phyloP scores from a whole-genome alignment of 2,113 vertebrate species.

The Peromyscus californicus region DNA sequence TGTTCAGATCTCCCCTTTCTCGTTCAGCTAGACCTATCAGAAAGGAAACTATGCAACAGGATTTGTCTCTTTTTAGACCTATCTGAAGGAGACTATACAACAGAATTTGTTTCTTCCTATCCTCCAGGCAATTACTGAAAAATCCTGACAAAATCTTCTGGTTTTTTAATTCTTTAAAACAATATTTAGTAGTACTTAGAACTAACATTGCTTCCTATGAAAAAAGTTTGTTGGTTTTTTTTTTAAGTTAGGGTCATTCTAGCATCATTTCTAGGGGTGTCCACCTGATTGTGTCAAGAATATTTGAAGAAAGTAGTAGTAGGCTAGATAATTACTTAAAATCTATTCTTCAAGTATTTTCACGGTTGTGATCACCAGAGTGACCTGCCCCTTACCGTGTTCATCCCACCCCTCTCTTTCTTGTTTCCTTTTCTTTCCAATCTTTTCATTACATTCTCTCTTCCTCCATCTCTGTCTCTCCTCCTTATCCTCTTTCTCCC shows the following conservation, averaged over 20 bases:
- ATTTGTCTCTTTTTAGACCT: too few species aligned
- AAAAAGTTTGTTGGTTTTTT: not conserved
- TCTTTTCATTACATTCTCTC: not conserved
- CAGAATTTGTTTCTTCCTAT: too few species aligned
- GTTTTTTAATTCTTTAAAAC: not conserved
- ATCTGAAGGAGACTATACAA: not conserved
- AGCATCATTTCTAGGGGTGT: not conserved
- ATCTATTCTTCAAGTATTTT: not conserved
- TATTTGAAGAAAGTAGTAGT: not conserved
- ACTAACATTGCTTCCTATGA: not conserved
- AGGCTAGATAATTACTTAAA: not conserved
- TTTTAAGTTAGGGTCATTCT: not conserved
- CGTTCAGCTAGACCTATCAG: accelerated
- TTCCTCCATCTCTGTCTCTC: not conserved
- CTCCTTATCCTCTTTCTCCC: not conserved
- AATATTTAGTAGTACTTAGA: not conserved
- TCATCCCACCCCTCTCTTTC: not conserved
- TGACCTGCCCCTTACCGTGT: not conserved
- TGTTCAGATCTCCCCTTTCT: not conserved
- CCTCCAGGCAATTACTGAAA: not conserved
- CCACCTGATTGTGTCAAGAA: not conserved
- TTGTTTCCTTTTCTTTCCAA: not conserved
- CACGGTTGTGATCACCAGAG: not conserved
- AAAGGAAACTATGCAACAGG: not conserved
- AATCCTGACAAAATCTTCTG: not conserved